Evolutionary conservation across 2,888 invertebrate genomes (phyloP), one percentile per base, ranked within the genome.

Genomic region (Drosophila antonietae): DNA sequence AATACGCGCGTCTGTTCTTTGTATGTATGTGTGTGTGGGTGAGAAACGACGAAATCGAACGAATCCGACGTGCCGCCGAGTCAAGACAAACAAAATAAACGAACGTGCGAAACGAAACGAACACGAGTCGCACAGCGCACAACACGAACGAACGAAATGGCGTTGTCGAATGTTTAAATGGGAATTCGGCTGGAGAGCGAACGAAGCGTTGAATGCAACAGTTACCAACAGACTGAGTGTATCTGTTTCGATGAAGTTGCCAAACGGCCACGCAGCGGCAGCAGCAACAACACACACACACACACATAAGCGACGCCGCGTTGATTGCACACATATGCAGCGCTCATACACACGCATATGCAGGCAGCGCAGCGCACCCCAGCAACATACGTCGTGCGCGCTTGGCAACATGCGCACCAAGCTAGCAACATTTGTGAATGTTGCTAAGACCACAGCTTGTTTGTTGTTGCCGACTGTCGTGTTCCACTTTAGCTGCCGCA

Each of bases 161-260:
- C 39, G 23, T 53, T 53, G n/a, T 53, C 53, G 53, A 39, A 39
- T 53, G 23, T n/a, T 53, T 7, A 55, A 60, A 57, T 33, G 43
- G 57, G 35, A 57, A 58, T 69, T 72, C 73, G 68, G 78, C 62
- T 73, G 72, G 79, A 73, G 83, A 86, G 91, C 91, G 91, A 88
- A 90, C 92, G 91, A 92, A 85, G 83, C 86, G 88, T 78, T 82
- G 88, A 77, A 85, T 92, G 91, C 92, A 92, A 92, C 92, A 92
- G 92, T 92, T 92, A 91, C 91, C 91, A 91, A 90, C 89, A 91
- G 92, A 92, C 91, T 92, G 92, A 92, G 71, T 81, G 71, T 82
- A 52, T 87, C 80, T 84, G 78, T 90, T 78, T 88, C 90, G 79
- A 88, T 85, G 83, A 91, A 90, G 91, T 91, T 91, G 91, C 90